phyloP scores from a whole-genome alignment of 2,797 vertebrate species.

The Cirrhinus molitorella region DNA sequence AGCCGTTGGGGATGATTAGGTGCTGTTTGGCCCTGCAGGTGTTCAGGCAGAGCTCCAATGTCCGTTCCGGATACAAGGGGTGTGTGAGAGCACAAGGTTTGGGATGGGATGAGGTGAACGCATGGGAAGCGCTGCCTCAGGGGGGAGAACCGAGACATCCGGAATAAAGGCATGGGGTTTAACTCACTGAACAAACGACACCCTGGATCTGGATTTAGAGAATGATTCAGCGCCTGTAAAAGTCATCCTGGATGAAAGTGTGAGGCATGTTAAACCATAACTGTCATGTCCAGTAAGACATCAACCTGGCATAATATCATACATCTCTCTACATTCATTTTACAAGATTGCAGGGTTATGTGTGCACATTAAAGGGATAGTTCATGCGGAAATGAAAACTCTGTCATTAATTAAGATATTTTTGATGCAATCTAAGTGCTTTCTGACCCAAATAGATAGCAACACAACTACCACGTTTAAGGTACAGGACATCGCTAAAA shows the following conservation, averaged over 20 bases:
- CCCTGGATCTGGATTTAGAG: conserved; percentile 2
- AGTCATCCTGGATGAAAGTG: conserved; percentile 38
- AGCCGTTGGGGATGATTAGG: conserved; percentile 71
- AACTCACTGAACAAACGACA: conserved; percentile 4
- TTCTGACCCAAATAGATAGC: too few relatives aligned
- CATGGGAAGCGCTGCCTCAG: background rate
- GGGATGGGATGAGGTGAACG: conserved; percentile 35
- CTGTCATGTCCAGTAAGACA: conserved; percentile 21
- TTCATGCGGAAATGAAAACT: too few relatives aligned
- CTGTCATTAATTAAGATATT: too few relatives aligned
- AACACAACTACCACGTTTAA: too few relatives aligned
- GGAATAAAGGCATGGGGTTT: conserved; percentile 34
- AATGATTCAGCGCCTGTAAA: conserved; percentile 47
- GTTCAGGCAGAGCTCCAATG: conserved; percentile 53
- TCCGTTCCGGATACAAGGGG: conserved; percentile 42
- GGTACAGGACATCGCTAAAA: too few relatives aligned
- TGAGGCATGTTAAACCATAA: conserved; percentile 27
- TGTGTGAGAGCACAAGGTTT: conserved; percentile 34
- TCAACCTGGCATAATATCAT: conserved; percentile 10
- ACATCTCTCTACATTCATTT: background rate
- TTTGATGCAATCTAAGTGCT: too few relatives aligned
- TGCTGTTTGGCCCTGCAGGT: conserved; percentile 59
- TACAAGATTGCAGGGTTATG: background rate
- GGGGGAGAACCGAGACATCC: conserved; percentile 27
- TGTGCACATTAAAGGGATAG: background rate